Evolutionary conservation across 2,113 vertebrate genomes (phyloP), one percentile per base, ranked within the genome.

Genomic region (Embiotoca jacksoni): DNA sequence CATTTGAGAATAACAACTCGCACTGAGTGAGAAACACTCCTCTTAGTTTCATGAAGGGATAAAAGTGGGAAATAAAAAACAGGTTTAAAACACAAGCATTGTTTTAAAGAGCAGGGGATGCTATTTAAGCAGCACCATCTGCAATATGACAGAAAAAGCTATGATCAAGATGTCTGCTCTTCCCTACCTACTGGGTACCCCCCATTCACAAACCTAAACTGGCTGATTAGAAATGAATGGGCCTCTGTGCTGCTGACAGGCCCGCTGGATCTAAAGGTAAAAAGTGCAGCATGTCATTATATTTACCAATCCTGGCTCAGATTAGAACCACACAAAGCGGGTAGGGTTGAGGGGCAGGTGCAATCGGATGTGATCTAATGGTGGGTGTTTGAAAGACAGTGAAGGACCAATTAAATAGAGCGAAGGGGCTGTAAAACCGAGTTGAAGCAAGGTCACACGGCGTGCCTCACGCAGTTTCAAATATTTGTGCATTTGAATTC

Each of bases 251-350:
- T 52, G n/a, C 41, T 37, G 71, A 58, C 59, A 37, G 46, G 55
- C 49, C 53, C 5, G 2, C 76, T 58, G 71, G 65, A 71, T 82
- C 32, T 49, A 76, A 78, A 80, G 68, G 72, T 85, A 76, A 82
- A 80, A 72, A 78, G 86, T 84, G 62, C 70, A 88, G 79, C 9
- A 5, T 74, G 72, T 80, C 61, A 78, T 88, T 85, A 65, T 39
- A 73, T 60, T 47, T 11, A 54, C 60, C 64, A 76, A 63, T 81
- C 59, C 78, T 37, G 49, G 63, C 44, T 71, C 80, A 59, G 60
- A 70, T 11, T 76, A 56, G 11, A 70, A 55, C 65, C 35, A 15
- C 11, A 37, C 33, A 83, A 36, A 84, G 52, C 61, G 23, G 56
- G 44, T 0, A 31, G 15, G 3, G 31, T 4, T 56, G 59, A 80